Conservation (phyloP, 2,888 invertebrate genomes). For the Hyposoter dolosus region DNA sequence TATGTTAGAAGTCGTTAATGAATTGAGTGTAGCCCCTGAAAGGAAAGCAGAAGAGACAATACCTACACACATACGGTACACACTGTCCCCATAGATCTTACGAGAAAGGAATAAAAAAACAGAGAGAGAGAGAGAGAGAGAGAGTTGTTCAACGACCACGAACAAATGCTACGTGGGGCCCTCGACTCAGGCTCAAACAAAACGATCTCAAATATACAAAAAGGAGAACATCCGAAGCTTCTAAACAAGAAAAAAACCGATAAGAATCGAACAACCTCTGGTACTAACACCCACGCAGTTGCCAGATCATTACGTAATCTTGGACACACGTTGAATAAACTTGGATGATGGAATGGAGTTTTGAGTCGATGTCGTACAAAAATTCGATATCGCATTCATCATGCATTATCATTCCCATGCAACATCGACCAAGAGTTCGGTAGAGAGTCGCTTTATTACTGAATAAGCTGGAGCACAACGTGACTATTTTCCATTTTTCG, state of each 20-base stretch:
- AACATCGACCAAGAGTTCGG: background rate
- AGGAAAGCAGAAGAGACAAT: constrained; percentile 57
- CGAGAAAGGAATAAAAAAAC: constrained; percentile 24
- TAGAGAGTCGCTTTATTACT: background rate
- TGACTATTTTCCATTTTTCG: background rate
- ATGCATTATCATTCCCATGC: background rate
- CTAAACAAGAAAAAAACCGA: constrained; percentile 22
- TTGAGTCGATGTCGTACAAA: background rate
- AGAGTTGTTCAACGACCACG: constrained; percentile 72
- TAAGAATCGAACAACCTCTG: constrained; percentile 27
- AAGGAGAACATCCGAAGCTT: constrained; percentile 31
- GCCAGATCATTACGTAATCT: background rate
- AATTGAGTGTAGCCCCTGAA: constrained; percentile 63
- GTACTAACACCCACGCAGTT: background rate
- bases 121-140: constrained; percentile 41
- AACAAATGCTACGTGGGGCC: constrained; percentile 70
- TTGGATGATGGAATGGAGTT: background rate
- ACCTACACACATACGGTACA: constrained; percentile 55
- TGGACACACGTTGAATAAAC: background rate
- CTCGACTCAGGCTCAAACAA: constrained; percentile 65
- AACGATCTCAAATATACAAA: constrained; percentile 72
- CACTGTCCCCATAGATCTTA: background rate
- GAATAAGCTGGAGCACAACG: background rate
- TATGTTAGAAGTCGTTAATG: constrained; percentile 68
- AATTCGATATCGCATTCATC: background rate